These are phyloP conservation scores for Thaumetopoea pityocampa DNA, from an alignment of 1,140 invertebrate genomes.

Conservation along the genomic window DNA sequence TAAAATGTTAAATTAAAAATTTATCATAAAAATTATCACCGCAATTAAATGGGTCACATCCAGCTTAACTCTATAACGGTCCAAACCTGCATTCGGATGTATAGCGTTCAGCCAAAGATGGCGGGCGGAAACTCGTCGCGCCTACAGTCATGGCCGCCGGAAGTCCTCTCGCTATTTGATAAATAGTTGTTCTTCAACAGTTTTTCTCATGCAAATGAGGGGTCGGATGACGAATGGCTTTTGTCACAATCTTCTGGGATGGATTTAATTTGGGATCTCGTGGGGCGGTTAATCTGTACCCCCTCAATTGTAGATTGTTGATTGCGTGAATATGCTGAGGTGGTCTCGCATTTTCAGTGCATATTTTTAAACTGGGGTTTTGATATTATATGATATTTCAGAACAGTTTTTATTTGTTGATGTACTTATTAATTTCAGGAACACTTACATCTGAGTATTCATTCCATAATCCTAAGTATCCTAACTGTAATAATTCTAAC, in stretches of 20 bases:
- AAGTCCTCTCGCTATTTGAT: slow-evolving; percentile 69
- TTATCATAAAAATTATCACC: no score
- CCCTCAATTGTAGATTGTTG: slow-evolving; percentile 19
- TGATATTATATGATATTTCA: no score
- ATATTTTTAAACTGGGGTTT: neutral
- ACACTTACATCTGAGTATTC: no score
- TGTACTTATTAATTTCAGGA: no score
- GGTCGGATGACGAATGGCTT: slow-evolving; percentile 62
- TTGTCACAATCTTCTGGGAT: slow-evolving; percentile 67
- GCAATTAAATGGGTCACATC: no score
- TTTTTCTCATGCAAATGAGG: slow-evolving; percentile 75
- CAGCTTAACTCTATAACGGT: slow-evolving; percentile 20
- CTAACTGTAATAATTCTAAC: no score
- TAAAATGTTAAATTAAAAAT: no score
- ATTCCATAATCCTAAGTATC: no score
- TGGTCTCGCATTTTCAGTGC: neutral
- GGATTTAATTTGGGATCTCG: slow-evolving; percentile 64
- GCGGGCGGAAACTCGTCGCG: slow-evolving; percentile 57
- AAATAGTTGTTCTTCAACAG: slow-evolving; percentile 73
- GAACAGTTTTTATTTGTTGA: no score
- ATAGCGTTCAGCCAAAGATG: slow-evolving; percentile 50
- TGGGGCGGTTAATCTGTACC: slow-evolving; percentile 46
- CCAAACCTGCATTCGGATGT: slow-evolving; percentile 32
- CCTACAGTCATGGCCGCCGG: slow-evolving; percentile 62
- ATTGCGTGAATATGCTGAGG: slow-evolving; percentile 21